Evolutionary conservation across 2,888 invertebrate species (phyloP).

Genomic region (Phyllotreta striolata): DNA sequence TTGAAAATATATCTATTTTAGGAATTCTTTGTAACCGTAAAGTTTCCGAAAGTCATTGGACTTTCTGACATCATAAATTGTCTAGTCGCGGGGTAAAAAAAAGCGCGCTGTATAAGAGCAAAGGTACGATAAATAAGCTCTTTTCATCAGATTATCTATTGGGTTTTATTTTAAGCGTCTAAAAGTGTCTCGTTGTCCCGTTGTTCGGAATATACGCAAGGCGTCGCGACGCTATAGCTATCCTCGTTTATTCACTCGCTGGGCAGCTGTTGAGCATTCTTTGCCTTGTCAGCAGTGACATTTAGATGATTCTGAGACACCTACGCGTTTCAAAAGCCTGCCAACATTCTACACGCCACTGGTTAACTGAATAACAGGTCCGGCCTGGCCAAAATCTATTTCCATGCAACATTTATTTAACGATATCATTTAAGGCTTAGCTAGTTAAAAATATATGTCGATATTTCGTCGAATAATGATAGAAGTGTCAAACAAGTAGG

Average conservation of each 20-base stretch:
- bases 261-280: slow-evolving; percentile 53
- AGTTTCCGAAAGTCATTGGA: slow-evolving; percentile 4
- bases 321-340: slow-evolving; percentile 46
- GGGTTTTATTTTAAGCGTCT: slow-evolving; percentile 37
- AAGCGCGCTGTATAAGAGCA: slow-evolving; percentile 14
- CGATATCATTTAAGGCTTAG: too few relatives aligned
- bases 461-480: background rate
- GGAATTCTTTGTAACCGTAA: slow-evolving; percentile 4
- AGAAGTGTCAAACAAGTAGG: background rate
- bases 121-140: slow-evolving; percentile 30
- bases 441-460: too few relatives aligned
- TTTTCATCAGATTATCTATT: slow-evolving; percentile 35
- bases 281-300: slow-evolving; percentile 52
- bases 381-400: background rate
- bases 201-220: slow-evolving; percentile 10
- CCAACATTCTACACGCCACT: slow-evolving; percentile 41
- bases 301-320: slow-evolving; percentile 50
- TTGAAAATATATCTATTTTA: slow-evolving; percentile 3
- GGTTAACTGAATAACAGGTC: slow-evolving; percentile 31
- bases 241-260: slow-evolving; percentile 43
- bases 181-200: slow-evolving; percentile 38
- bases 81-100: background rate
- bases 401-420: too few relatives aligned
- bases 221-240: slow-evolving; percentile 34
- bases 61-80: slow-evolving; percentile 6